Percentiles rank a stretch among this genome's conserved stretches.
Conservation (phyloP, 2,888 invertebrate species). For the Lepetodrilus schrolli region DNA sequence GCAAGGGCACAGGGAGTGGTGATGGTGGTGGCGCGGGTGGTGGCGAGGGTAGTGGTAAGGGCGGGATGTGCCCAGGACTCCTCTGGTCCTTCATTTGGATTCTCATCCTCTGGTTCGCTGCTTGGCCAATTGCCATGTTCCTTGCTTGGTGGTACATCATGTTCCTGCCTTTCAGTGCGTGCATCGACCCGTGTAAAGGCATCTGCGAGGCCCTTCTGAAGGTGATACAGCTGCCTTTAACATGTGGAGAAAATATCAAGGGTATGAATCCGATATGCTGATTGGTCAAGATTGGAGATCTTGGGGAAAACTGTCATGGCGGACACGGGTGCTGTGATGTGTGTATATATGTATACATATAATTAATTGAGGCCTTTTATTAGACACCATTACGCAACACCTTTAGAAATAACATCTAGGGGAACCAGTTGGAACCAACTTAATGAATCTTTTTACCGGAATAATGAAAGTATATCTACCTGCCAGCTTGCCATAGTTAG, state of each 20-base stretch:
- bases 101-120: constrained; percentile 69
- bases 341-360: too few species aligned
- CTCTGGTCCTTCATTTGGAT: constrained; percentile 73
- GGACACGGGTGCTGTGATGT: too few species aligned
- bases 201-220: constrained; percentile 69
- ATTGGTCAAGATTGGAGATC: constrained; percentile 6
- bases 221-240: constrained; percentile 69
- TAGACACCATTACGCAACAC: too few species aligned
- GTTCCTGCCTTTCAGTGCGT: constrained; percentile 70
- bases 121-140: constrained; percentile 72
- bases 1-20: constrained; percentile 47
- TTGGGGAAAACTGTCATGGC: not conserved
- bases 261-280: constrained; percentile 70
- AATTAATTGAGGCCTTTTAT: too few species aligned
- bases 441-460: too few species aligned
- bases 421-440: too few species aligned
- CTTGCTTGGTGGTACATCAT: constrained; percentile 72
- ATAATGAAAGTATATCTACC: too few species aligned
- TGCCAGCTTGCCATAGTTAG: too few species aligned
- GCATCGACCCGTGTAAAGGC: constrained; percentile 64
- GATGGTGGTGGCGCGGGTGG: constrained; percentile 55
- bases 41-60: constrained; percentile 52
- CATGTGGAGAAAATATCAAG: constrained; percentile 71
- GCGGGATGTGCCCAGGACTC: constrained; percentile 58
- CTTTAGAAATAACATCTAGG: too few species aligned